These are phyloP conservation scores for Orchestes rusci DNA, from an alignment of 2,888 invertebrate genomes.

Conservation along the genomic window DNA sequence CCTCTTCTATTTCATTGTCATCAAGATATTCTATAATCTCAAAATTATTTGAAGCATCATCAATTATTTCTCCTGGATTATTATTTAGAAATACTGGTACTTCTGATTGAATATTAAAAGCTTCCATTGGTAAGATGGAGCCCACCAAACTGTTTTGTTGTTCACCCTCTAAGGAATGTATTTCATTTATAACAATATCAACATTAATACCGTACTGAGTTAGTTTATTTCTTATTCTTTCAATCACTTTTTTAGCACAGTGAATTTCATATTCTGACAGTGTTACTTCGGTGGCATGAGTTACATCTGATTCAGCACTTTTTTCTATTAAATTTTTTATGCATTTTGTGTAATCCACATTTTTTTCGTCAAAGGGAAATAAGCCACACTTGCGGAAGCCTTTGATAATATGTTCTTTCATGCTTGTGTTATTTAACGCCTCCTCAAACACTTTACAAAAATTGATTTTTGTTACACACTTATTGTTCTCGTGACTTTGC, in stretches of 20 bases:
- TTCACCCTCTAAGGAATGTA: background rate
- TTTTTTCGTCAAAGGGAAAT: background rate
- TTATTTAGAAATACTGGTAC: background rate
- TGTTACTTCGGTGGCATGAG: too few relatives aligned
- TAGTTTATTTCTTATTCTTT: too few relatives aligned
- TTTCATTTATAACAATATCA: background rate
- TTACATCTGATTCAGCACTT: too few relatives aligned
- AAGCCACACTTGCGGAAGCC: background rate
- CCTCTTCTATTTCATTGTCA: too few relatives aligned
- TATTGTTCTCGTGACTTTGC: slow-evolving; percentile 9
- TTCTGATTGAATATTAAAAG: background rate
- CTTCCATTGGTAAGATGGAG: too few relatives aligned
- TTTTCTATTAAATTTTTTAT: too few relatives aligned
- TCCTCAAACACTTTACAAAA: background rate
- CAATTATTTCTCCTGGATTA: too few relatives aligned
- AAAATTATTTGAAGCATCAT: too few relatives aligned
- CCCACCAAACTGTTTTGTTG: background rate
- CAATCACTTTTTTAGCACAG: too few relatives aligned
- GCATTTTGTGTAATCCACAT: background rate
- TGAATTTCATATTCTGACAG: too few relatives aligned
- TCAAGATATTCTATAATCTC: too few relatives aligned
- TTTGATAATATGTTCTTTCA: background rate
- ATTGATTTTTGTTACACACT: slow-evolving; percentile 7
- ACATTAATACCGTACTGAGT: too few relatives aligned
- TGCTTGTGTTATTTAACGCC: background rate